A percentile compares a stretch with the other conserved stretches of the same genome.
phyloP scores from a whole-genome alignment of 1,140 invertebrate species.

The Drosophila obscura region DNA sequence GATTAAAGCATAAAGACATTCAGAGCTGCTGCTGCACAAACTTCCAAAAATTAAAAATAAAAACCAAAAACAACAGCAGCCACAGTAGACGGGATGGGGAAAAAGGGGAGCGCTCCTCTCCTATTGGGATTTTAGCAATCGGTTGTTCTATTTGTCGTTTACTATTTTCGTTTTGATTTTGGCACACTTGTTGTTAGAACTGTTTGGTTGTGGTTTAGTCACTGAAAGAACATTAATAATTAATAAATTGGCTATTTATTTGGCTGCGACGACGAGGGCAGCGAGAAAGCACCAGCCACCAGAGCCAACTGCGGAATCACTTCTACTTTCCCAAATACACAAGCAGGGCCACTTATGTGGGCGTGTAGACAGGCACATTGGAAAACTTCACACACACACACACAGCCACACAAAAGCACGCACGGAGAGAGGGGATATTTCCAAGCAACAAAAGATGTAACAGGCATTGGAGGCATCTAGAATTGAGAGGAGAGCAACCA shows the following conservation, averaged over 20 bases:
- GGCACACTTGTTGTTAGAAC: constrained; percentile 13
- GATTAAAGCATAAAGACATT: constrained; percentile 89
- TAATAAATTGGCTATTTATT: constrained; percentile 17
- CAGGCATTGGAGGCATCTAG: constrained; percentile 45
- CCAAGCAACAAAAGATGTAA: constrained; percentile 79
- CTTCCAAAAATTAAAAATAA: constrained; percentile 57
- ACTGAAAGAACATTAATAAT: constrained; percentile 29
- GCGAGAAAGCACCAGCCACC: constrained; percentile 34
- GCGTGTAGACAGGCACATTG: constrained; percentile 77
- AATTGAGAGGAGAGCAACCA: constrained; percentile 51
- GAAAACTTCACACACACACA: constrained; percentile 64
- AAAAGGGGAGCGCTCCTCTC: not conserved
- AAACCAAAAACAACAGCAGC: constrained; percentile 46
- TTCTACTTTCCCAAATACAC: constrained; percentile 75
- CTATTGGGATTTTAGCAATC: not conserved
- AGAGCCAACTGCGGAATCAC: constrained; percentile 54
- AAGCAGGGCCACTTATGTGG: constrained; percentile 60
- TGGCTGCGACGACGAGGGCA: constrained; percentile 8
- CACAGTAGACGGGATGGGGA: constrained; percentile 27
- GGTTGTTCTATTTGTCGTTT: constrained; percentile 14
- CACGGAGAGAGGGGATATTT: constrained; percentile 39
- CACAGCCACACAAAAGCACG: constrained; percentile 23
- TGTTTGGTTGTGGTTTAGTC: no score
- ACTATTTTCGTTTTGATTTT: constrained; percentile 1
- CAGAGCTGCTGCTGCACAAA: constrained; percentile 83